phyloP scores from a whole-genome alignment of 2,797 vertebrate genomes.

The Tadarida brasiliensis region DNA sequence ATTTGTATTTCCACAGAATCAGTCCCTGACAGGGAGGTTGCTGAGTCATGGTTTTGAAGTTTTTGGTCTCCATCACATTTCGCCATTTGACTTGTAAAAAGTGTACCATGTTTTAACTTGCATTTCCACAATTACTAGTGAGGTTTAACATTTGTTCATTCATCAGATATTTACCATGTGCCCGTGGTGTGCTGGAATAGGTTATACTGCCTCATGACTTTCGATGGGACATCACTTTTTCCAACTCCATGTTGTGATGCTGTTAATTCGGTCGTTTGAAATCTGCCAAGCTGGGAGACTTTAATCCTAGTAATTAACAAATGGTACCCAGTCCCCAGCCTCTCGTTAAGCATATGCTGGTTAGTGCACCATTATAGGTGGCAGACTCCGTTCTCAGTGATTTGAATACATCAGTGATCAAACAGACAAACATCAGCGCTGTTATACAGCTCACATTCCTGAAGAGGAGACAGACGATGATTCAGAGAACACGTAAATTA shows the following conservation, averaged over 20 bases:
- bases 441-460: neutral
- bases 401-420: neutral
- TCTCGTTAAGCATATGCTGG: neutral
- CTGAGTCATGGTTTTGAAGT: neutral
- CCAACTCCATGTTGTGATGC: neutral
- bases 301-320: neutral
- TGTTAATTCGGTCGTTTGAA: neutral
- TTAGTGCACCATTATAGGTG: rapidly evolving
- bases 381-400: no score
- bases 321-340: neutral
- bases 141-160: neutral
- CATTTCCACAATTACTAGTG: neutral
- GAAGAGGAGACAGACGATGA: neutral
- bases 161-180: neutral
- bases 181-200: neutral
- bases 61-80: neutral
- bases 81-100: neutral
- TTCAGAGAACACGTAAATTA: neutral
- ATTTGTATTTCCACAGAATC: neutral
- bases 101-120: neutral
- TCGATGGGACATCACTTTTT: neutral
- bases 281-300: neutral
- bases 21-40: neutral
- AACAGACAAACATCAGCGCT: neutral
- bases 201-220: neutral